phyloP scores from a whole-genome alignment of 2,888 invertebrate genomes.

The Prosapia bicincta region DNA sequence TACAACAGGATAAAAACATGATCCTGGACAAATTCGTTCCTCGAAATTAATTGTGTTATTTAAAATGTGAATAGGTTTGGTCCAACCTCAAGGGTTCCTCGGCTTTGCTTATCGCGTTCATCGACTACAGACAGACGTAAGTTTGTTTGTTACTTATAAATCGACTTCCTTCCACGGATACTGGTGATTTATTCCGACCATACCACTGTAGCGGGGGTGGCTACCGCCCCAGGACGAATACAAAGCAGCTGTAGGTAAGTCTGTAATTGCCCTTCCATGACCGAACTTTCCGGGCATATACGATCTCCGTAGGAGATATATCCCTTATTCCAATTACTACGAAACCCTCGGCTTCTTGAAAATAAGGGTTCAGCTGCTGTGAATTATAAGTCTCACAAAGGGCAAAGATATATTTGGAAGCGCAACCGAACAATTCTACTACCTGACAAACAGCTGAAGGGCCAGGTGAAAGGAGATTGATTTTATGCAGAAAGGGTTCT shows the following conservation, averaged over 20 bases:
- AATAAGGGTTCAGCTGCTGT: not conserved
- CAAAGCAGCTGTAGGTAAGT: not conserved
- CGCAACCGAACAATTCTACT: not conserved
- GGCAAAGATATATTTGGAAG: not conserved
- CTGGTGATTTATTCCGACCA: not conserved
- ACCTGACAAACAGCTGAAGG: not conserved
- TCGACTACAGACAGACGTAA: too few species aligned
- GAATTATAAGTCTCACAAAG: not conserved
- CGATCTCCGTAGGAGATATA: not conserved
- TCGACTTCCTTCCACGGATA: too few species aligned
- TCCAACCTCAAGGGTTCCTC: too few species aligned
- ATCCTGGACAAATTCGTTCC: too few species aligned
- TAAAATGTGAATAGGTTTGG: too few species aligned
- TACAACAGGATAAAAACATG: too few species aligned
- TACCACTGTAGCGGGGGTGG: not conserved
- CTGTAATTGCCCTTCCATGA: not conserved
- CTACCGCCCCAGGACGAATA: not conserved
- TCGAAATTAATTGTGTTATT: too few species aligned
- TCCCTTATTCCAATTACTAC: not conserved
- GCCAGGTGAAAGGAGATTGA: not conserved
- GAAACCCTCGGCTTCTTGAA: not conserved
- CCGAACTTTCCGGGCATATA: not conserved
- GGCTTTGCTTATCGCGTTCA: too few species aligned
- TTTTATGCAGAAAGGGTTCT: too few species aligned
- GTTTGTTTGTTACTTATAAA: too few species aligned